Percentiles rank a stretch among this genome's conserved stretches.
Evolutionary conservation across 2,113 vertebrate genomes (phyloP).

Genomic region (Takifugu bimaculatus): DNA sequence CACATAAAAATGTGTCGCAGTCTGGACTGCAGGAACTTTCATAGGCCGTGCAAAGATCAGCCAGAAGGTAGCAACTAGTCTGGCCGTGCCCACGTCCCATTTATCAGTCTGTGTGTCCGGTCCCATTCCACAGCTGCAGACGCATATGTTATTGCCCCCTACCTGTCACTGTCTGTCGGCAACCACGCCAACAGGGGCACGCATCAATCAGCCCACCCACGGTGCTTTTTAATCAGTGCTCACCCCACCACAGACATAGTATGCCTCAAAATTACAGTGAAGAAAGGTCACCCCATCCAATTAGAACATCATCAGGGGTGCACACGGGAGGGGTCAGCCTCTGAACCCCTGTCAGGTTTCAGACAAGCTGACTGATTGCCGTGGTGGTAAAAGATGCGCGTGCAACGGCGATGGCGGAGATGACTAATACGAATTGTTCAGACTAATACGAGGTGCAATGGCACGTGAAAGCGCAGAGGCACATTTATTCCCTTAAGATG

Average conservation of each 20-base stretch:
- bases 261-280: conserved; percentile 62
- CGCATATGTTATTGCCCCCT: conserved; percentile 56
- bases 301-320: conserved; percentile 67
- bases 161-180: conserved; percentile 59
- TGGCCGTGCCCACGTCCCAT: conserved; percentile 30
- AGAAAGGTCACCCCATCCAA: conserved; percentile 71
- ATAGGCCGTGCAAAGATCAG: conserved; percentile 9
- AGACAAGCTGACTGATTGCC: conserved; percentile 28
- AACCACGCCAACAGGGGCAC: conserved; percentile 28
- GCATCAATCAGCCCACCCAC: conserved; percentile 62
- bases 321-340: conserved; percentile 48
- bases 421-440: conserved; percentile 9
- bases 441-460: conserved; percentile 35
- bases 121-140: conserved; percentile 50
- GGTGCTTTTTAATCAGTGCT: conserved; percentile 66
- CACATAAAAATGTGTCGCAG: too few relatives aligned
- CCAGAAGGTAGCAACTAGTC: conserved; percentile 52
- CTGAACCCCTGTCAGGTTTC: conserved; percentile 26
- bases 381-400: conserved; percentile 11
- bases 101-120: conserved; percentile 40
- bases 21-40: neutral
- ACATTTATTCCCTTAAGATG: conserved; percentile 43
- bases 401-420: neutral
- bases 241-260: conserved; percentile 39
- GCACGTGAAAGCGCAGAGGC: conserved; percentile 32